A percentile compares a stretch with the other conserved stretches of the same genome.
These are phyloP conservation scores for Epistrophe eligans DNA, from an alignment of 2,888 invertebrate species.

Conservation along the genomic window DNA sequence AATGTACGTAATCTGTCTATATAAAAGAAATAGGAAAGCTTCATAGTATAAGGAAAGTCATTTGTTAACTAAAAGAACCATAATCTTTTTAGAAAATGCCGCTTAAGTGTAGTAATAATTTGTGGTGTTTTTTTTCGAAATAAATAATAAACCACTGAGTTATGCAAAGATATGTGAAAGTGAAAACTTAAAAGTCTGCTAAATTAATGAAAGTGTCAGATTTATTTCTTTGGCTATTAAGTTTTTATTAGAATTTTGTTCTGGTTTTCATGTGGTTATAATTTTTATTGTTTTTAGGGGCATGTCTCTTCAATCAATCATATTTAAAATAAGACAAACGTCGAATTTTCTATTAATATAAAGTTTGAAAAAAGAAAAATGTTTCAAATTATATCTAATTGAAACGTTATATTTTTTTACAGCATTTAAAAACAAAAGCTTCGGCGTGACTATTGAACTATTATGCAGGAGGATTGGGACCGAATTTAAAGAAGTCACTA, in stretches of 20 bases:
- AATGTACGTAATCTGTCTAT: constrained; percentile 14
- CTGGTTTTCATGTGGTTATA: background rate
- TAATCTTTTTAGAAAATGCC: constrained; percentile 7
- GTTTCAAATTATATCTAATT: no score
- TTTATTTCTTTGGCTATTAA: constrained; percentile 6
- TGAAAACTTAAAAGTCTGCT: background rate
- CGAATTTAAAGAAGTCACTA: no score
- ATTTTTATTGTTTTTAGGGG: background rate
- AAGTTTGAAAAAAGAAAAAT: no score
- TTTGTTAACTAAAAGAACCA: background rate
- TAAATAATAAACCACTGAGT: constrained; percentile 2
- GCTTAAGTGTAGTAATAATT: background rate
- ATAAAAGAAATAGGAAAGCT: constrained; percentile 10
- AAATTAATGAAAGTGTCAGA: constrained; percentile 12
- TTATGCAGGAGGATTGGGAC: no score
- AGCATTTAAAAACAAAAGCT: no score
- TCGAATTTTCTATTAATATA: background rate
- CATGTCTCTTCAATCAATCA: no score
- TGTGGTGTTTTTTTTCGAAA: background rate
- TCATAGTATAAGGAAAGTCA: background rate
- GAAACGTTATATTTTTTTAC: no score
- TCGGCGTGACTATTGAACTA: no score
- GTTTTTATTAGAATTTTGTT: background rate
- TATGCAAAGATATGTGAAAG: constrained; percentile 29
- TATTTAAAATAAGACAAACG: background rate